Percentiles rank a stretch among this genome's conserved stretches.
Evolutionary conservation across 2,888 invertebrate genomes (phyloP).

Genomic region (Melolontha melolontha): DNA sequence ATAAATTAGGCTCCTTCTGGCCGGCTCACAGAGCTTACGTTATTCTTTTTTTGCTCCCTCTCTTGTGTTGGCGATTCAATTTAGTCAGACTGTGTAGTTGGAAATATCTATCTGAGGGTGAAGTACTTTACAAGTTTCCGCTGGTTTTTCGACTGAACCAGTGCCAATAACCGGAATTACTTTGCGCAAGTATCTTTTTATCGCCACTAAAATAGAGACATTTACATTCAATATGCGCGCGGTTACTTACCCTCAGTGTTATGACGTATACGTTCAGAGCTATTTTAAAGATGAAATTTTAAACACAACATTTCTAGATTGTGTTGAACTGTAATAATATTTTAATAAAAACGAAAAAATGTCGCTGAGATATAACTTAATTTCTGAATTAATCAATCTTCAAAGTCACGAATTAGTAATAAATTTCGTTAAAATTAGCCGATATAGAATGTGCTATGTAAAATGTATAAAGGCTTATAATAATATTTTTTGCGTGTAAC

Average conservation of each 20-base stretch:
- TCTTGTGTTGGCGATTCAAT: conserved; percentile 3
- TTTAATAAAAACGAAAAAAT: no score
- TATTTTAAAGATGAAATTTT: no score
- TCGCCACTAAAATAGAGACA: conserved; percentile 21
- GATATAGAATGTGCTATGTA: no score
- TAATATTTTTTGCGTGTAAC: no score
- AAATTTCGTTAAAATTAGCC: no score
- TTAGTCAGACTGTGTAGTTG: conserved; percentile 9
- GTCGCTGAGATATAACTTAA: no score
- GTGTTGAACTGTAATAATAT: no score
- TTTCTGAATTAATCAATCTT: no score
- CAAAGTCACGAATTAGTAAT: no score
- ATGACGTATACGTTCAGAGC: conserved; percentile 3
- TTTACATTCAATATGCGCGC: conserved; percentile 21
- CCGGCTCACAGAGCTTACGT: conserved; percentile 11
- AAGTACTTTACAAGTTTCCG: conserved; percentile 20
- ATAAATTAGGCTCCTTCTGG: conserved; percentile 28
- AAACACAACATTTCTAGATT: no score
- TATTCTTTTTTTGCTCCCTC: conserved; percentile 1
- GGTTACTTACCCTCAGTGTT: conserved; percentile 18
- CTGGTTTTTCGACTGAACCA: conserved; percentile 21
- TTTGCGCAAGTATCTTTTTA: conserved; percentile 11
- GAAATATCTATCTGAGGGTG: conserved; percentile 3
- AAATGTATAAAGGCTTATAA: no score
- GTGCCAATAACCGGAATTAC: conserved; percentile 24